Evolutionary conservation across 2,797 vertebrate genomes (phyloP), one percentile per base, ranked within the genome.

Genomic region (Hipposideros larvatus): DNA sequence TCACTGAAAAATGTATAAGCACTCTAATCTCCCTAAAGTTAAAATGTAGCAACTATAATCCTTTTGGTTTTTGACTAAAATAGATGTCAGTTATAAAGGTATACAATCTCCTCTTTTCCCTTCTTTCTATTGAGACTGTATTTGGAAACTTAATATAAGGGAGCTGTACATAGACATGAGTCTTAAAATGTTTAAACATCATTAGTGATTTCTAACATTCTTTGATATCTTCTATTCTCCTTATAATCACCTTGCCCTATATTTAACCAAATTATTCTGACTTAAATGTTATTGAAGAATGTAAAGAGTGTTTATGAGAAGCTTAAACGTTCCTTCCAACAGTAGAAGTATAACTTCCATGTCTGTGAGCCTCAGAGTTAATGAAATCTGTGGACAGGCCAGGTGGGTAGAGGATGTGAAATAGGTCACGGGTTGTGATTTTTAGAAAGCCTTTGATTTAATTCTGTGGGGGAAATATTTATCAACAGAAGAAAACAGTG

Each of bases 161-260:
- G 57, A 75, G 66, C 1, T 91, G 22, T 61, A 83, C 74, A 75
- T 61, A 94, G 31, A 89, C 8, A 82, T 68, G 31, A 95, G 22
- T 34, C 11, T 53, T 66, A 85, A 91, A 96, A 80, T 79, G 87
- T 83, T 93, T 22, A 92, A 22, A 65, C 51, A 90, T 89, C 74
- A 89, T 84, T 73, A 85, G 24, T 83, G 16, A 11, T 70, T 37
- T 91, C 34, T 83, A 91, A 87, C 86, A 92, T 96, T 87, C 93
- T 57, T 86, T 78, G 57, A 18, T 90, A 16, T 63, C 19, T 61
- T 90, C 10, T 93, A n/a, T 61, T 92, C 43, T 77, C n/a, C 21
- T 87, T 71, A 65, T 61, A 87, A 91, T 70, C 43, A 74, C 77
- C 11, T 70, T 93, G 6, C 24, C 18, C 26, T 90, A 1, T 68